A percentile compares a stretch with the other conserved stretches of the same genome.
Conservation (phyloP, 2,797 vertebrate species). For the Peromyscus eremicus region DNA sequence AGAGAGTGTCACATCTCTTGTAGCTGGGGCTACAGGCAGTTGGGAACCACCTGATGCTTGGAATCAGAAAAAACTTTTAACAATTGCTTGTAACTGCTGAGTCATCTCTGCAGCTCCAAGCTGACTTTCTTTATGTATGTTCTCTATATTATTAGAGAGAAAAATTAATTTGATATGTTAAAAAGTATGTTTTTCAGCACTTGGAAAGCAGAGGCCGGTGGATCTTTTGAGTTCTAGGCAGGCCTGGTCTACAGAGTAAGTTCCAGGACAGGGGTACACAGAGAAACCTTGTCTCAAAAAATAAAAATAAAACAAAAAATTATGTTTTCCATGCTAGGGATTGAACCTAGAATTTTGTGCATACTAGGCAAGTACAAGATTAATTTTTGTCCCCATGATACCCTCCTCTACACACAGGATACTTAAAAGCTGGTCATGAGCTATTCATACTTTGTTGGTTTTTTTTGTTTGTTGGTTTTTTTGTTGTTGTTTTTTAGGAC, state of each 20-base stretch:
- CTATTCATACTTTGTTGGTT: background rate
- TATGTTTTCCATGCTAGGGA: background rate
- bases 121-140: slow-evolving; percentile 43
- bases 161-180: background rate
- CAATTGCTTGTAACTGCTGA: background rate
- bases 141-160: background rate
- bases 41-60: background rate
- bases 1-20: background rate
- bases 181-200: background rate
- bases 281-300: too few species aligned
- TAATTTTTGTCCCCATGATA: slow-evolving; percentile 29
- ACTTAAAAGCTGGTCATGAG: slow-evolving; percentile 43
- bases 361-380: background rate
- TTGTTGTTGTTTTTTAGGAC: background rate
- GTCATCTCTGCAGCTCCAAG: background rate
- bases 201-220: too few species aligned
- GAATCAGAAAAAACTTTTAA: background rate
- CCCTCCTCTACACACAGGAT: background rate
- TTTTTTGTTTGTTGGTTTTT: too few species aligned
- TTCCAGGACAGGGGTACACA: too few species aligned
- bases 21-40: background rate
- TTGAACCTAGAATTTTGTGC: background rate
- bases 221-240: too few species aligned
- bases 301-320: too few species aligned
- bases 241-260: too few species aligned